phyloP scores from a whole-genome alignment of 37 sponge, comb jelly and placozoan species.

The Hormiphora californensis region DNA sequence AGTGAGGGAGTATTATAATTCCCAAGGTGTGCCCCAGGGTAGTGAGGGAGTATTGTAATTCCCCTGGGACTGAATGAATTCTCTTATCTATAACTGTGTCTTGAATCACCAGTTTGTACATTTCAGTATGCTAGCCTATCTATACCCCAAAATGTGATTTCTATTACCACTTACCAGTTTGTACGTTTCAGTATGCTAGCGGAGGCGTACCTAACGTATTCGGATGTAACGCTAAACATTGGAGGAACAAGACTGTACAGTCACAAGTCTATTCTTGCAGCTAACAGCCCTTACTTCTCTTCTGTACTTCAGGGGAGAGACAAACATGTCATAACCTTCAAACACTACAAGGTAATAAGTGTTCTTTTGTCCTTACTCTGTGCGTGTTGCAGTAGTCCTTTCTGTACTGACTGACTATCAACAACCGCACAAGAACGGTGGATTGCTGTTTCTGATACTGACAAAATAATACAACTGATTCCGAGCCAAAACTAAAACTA shows the following conservation, averaged over 20 bases:
- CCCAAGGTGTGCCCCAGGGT: neutral
- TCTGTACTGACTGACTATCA: too few relatives aligned
- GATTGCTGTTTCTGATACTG: too few relatives aligned
- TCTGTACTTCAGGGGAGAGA: neutral
- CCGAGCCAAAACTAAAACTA: too few relatives aligned
- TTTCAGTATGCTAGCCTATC: too few relatives aligned
- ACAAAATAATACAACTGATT: too few relatives aligned
- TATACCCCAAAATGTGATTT: neutral
- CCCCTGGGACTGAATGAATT: neutral
- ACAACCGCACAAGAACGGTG: too few relatives aligned
- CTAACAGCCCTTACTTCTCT: constrained; percentile 15
- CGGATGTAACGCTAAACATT: neutral
- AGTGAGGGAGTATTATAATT: neutral
- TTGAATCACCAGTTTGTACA: neutral
- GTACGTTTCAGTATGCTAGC: neutral
- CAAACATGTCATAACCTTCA: neutral
- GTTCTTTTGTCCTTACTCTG: too few relatives aligned
- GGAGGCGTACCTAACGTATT: neutral
- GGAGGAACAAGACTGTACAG: neutral
- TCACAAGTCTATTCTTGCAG: neutral
- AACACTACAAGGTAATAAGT: constrained; percentile 21
- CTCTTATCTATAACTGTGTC: too few relatives aligned
- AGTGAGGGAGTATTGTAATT: neutral
- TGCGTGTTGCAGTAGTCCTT: too few relatives aligned
- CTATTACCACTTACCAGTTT: neutral